These are phyloP conservation scores for Arctopsyche grandis DNA, from an alignment of 1,140 invertebrate genomes.

Conservation along the genomic window DNA sequence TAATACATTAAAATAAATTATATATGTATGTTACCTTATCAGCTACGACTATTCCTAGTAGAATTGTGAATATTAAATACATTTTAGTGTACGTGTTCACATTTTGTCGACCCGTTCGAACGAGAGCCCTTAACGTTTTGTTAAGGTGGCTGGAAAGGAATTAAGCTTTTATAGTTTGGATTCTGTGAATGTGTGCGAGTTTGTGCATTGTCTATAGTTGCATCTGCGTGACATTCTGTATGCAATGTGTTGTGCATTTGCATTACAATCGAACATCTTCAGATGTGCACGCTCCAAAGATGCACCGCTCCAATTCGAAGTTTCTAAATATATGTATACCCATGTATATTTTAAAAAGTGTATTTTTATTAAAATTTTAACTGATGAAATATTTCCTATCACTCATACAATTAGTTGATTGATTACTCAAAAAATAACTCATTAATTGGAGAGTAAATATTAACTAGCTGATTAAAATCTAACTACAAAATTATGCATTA, in stretches of 20 bases:
- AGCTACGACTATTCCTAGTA: background rate
- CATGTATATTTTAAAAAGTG: no score
- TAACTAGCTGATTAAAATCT: no score
- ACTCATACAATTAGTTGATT: no score
- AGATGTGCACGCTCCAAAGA: background rate
- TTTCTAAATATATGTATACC: no score
- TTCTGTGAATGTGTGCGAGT: background rate
- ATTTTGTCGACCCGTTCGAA: background rate
- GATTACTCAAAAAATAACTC: no score
- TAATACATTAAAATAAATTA: background rate
- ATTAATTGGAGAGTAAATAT: no score
- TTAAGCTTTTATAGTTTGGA: constrained; percentile 3
- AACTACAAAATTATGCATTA: no score
- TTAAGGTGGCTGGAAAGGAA: background rate
- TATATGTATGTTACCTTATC: constrained; percentile 39
- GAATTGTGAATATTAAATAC: constrained; percentile 17
- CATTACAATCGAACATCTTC: background rate
- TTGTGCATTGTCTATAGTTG: background rate
- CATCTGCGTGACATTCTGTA: background rate
- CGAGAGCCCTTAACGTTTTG: constrained; percentile 3
- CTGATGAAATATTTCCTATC: no score
- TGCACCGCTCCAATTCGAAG: background rate
- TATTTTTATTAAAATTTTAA: no score
- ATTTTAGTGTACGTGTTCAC: background rate
- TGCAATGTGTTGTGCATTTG: background rate